phyloP scores from a whole-genome alignment of 2,888 invertebrate species.

The Conomelus anceps region DNA sequence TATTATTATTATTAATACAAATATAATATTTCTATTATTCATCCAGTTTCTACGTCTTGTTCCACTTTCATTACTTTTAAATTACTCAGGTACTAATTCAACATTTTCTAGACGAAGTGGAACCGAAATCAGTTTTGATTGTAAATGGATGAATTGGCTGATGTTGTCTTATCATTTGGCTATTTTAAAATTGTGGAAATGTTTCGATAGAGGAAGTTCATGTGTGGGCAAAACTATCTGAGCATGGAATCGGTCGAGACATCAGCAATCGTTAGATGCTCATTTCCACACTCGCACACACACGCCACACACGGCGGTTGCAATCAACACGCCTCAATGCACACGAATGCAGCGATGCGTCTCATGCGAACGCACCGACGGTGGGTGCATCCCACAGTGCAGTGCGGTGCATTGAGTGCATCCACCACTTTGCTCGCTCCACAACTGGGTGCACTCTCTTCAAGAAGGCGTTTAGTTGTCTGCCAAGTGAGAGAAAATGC shows the following conservation, averaged over 20 bases:
- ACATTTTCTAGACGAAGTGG: too few species aligned
- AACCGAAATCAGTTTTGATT: too few species aligned
- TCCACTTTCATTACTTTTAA: too few species aligned
- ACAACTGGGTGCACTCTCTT: neutral
- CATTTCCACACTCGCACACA: neutral
- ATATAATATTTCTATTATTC: too few species aligned
- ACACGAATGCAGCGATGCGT: conserved; percentile 21
- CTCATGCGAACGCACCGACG: neutral
- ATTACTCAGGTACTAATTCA: too few species aligned
- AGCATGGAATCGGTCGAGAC: neutral
- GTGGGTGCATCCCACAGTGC: neutral
- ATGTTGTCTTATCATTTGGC: too few species aligned
- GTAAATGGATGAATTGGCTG: too few species aligned
- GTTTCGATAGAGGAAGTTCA: neutral
- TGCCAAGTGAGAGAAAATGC: neutral
- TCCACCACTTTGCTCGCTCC: neutral
- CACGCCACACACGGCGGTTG: conserved; percentile 25
- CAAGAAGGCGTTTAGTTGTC: neutral
- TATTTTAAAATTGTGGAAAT: too few species aligned
- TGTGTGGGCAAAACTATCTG: neutral
- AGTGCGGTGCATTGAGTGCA: neutral
- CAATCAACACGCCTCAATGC: conserved; percentile 24
- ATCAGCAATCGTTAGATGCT: neutral
- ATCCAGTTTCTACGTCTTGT: too few species aligned
- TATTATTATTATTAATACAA: too few species aligned